These are phyloP conservation scores for Chelmon rostratus DNA, from an alignment of 2,797 vertebrate species.

Conservation along the genomic window DNA sequence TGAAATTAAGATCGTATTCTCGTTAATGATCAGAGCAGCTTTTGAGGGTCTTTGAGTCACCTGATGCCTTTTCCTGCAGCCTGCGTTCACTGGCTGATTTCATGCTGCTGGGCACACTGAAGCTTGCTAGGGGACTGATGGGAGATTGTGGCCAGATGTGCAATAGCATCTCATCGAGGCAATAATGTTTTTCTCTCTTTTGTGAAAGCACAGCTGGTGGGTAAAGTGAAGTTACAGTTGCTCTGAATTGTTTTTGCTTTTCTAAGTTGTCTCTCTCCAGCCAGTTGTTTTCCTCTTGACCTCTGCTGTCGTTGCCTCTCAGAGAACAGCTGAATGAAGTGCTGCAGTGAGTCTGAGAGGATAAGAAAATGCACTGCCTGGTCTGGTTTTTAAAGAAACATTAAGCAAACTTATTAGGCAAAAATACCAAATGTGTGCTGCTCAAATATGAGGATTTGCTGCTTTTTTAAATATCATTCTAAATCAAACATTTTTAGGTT, in stretches of 20 bases:
- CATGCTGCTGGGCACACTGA: constrained; percentile 1
- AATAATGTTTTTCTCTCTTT: background rate
- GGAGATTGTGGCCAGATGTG: too few species aligned
- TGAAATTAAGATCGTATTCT: background rate
- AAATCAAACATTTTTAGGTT: background rate
- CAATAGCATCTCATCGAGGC: constrained; percentile 13
- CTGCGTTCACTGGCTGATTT: constrained; percentile 13
- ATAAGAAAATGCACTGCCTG: background rate
- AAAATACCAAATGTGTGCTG: background rate
- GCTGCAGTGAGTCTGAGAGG: background rate
- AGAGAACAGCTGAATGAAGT: background rate
- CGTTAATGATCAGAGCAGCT: background rate
- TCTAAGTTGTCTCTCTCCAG: background rate
- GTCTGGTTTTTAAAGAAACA: background rate
- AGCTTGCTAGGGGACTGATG: background rate
- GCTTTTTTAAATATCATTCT: background rate
- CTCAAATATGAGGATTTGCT: background rate
- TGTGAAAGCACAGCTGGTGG: too few species aligned
- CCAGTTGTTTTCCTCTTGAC: background rate
- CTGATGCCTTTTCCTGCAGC: background rate
- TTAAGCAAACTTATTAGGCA: background rate
- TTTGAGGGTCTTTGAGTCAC: background rate
- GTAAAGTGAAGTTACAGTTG: background rate
- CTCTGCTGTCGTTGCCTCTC: background rate
- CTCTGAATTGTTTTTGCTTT: background rate